Base-by-base conservation (phyloP, 2,888 invertebrate genomes). In the Sphaeridia pumilis region DNA sequence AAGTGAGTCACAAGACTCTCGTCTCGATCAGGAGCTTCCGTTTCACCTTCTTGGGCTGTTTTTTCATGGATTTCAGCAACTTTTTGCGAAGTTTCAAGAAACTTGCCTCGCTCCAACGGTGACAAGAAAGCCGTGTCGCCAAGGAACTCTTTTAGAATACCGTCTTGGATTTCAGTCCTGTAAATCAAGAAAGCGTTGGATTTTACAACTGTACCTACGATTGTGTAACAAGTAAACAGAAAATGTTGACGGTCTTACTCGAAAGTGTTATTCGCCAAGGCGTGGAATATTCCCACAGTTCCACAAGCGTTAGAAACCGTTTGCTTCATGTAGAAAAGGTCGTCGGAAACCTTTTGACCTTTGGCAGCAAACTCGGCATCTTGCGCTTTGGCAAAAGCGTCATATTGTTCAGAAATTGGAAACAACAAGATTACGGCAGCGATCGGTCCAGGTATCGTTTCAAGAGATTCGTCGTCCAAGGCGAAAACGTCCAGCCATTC, bases 301-400 rank as follows among this genome's bases (percentile, higher is more conserved):
- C 97, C 97, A 73, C 97, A 98, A 26, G 97, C 94, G 74, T 97
- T 97, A 54, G 84, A 83, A 46, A 94, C 82, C 52, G 82, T 82
- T 71, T 95, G 93, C 67, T 87, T 87, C 78, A 94, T 80, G 69
- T 84, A 90, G 70, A 85, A 94, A 45, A 93, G 72, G 65, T 82
- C 77, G 5, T 76, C 74, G 0, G 80, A 76, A 35, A 81, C 69
- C 53, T 75, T 74, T 69, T 83, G 82, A 0, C 79, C 80, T 60
- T 77, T 78, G 49, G 77, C 75, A 60, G 77, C 73, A 46, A 84
- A 73, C 55, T 78, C 76, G 36, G 74, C 76, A 67, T 83, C 79
- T 70, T 86, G 79, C 61, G 80, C 76, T 58, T 77, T 73, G 59
- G 81, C 81, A 69, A 81, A 78, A 59, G 78, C 74, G 67, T 84